These are phyloP conservation scores for Argyrosomus japonicus DNA, from an alignment of 2,113 vertebrate species.

Conservation along the genomic window DNA sequence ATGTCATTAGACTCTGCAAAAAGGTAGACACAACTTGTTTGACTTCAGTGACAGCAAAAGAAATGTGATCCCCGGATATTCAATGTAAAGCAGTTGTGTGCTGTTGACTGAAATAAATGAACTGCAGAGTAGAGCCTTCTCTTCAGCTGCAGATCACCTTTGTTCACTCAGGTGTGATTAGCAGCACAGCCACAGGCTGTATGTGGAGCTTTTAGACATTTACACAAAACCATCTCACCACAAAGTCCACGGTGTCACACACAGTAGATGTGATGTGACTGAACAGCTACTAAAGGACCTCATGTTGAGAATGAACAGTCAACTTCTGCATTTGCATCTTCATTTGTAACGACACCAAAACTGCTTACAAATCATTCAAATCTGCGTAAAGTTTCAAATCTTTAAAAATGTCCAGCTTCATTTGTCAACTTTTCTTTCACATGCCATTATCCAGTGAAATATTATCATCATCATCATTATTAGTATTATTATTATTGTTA, in stretches of 20 bases:
- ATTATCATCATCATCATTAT: background rate
- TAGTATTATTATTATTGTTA: background rate
- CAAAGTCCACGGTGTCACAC: too few species aligned
- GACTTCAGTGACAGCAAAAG: background rate
- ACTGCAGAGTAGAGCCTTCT: background rate
- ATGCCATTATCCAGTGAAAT: background rate
- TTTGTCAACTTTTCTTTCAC: background rate
- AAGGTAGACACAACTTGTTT: too few species aligned
- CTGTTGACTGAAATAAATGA: background rate
- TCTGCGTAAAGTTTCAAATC: background rate
- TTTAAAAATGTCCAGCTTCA: background rate
- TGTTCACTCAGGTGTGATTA: too few species aligned
- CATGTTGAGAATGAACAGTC: background rate
- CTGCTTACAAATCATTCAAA: background rate
- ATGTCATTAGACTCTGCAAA: background rate
- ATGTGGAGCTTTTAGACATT: too few species aligned
- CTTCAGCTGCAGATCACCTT: background rate
- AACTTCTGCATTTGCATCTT: background rate
- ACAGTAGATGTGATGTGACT: too few species aligned
- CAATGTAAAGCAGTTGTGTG: background rate
- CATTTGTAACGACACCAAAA: background rate
- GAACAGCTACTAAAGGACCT: too few species aligned
- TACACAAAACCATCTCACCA: too few species aligned
- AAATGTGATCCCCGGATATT: background rate
- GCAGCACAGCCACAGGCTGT: too few species aligned